Conservation (phyloP, 2,888 invertebrate species). For the Sisyra terminalis region DNA sequence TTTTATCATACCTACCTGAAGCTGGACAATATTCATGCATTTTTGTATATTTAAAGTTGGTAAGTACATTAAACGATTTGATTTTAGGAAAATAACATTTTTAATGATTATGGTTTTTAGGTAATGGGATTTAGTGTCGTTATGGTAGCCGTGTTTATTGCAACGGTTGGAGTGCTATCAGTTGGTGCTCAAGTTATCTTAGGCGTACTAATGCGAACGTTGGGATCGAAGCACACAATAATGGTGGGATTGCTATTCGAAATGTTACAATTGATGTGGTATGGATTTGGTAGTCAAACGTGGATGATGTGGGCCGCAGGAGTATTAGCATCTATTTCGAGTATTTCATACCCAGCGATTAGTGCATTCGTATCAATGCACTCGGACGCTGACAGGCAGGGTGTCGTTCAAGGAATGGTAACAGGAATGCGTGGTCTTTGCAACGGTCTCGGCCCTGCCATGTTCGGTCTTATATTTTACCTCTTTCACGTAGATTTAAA, state of each 20-base stretch:
- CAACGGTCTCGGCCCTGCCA: constrained; percentile 94
- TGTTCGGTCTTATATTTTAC: constrained; percentile 97
- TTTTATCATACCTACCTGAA: constrained; percentile 95
- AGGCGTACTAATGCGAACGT: constrained; percentile 44
- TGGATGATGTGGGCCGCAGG: constrained; percentile 99
- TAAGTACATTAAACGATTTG: too few relatives aligned
- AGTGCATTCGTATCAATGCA: constrained; percentile 97
- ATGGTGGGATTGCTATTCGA: constrained; percentile 94
- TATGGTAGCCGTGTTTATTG: constrained; percentile 95
- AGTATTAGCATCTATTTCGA: constrained; percentile 85
- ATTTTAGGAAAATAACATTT: neutral
- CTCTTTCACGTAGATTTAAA: constrained; percentile 96
- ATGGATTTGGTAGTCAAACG: constrained; percentile 87
- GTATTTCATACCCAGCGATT: constrained; percentile 96
- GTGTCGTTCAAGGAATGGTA: constrained; percentile 92
- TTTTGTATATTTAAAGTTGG: constrained; percentile 95
- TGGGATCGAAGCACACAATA: constrained; percentile 93
- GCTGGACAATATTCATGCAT: constrained; percentile 99
- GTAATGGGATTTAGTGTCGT: constrained; percentile 90
- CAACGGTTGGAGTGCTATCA: constrained; percentile 88
- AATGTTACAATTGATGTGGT: constrained; percentile 93
- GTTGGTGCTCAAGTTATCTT: constrained; percentile 86
- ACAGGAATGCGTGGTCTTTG: constrained; percentile 97
- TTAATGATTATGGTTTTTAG: constrained; percentile 20
- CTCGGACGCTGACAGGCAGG: constrained; percentile 95